Base-by-base conservation (phyloP, 1,140 invertebrate species). In the Ips typographus region DNA sequence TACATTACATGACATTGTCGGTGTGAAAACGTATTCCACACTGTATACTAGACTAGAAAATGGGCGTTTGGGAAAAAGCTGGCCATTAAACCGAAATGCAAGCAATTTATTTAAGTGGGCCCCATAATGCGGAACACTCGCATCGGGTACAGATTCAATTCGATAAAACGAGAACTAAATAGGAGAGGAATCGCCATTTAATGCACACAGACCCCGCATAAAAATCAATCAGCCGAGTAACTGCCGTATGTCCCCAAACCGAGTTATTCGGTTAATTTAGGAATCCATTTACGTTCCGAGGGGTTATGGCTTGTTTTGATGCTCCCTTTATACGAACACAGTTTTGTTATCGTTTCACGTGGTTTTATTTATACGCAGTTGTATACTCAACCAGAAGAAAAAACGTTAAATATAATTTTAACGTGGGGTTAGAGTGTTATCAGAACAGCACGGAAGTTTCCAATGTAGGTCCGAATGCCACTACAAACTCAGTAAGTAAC, bases 211-310 rank as follows among this genome's bases (percentile, higher is more conserved):
- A n/a, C 65, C 65, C 49, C 56, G 40, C 47, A 68, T 68, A 68
- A 68, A 68, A 68, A 68, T 68, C 65, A 68, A 68, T 68, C 65
- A 68, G 65, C 65, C 65, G 65, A 60, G 40, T 68, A 68, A 68
- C 65, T 59, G 65, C 65, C 68, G 68, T 70, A 64, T 70, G 60
- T 57, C 68, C 61, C 44, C 43, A 64, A 64, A 64, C 66, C 49
- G 66, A 62, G 58, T 68, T 62, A 68, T 63, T 64, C 59, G 43
- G 56, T 59, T 59, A 59, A 59, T 59, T 59, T 59, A 40, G 57
- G 40, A 42, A 55, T 8, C 57, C 57, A 36, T 62, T 62, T 62
- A 22, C 22, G 22, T 22, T 22, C 22, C 22, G 22, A 22, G 22
- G 22, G 22, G 22, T 22, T 22, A 22, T 22, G 22, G 22, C 22